Evolutionary conservation across 2,888 invertebrate genomes (phyloP).

Genomic region (Adineta ricciae): DNA sequence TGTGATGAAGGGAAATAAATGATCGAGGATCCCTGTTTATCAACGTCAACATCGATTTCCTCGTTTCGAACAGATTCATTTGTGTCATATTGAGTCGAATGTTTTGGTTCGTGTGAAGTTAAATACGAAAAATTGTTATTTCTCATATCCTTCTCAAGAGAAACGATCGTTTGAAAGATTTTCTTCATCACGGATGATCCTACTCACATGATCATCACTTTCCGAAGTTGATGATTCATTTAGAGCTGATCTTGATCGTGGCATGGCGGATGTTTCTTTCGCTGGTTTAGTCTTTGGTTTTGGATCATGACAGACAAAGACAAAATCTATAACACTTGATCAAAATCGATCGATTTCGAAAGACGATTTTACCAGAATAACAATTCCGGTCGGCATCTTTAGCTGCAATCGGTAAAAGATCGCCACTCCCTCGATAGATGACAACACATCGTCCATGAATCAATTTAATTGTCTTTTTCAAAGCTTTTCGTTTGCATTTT

Average conservation of each 20-base stretch:
- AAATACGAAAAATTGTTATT: neutral
- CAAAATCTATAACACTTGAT: neutral
- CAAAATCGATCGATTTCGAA: neutral
- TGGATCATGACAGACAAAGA: neutral
- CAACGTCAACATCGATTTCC: neutral
- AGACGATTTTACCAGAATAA: neutral
- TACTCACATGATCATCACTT: neutral
- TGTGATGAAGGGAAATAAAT: neutral
- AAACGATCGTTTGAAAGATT: neutral
- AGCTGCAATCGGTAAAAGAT: conserved; percentile 20
- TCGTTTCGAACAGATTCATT: neutral
- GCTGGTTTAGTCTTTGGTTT: neutral
- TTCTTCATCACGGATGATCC: neutral
- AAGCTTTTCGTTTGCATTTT: conserved; percentile 10
- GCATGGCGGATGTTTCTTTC: neutral
- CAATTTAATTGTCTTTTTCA: conserved; percentile 15
- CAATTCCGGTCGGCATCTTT: conserved; percentile 18
- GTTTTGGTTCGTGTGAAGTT: no score
- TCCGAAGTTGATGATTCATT: neutral
- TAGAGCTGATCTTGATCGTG: neutral
- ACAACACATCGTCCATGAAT: conserved; percentile 18
- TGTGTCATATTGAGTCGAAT: neutral
- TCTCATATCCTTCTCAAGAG: neutral
- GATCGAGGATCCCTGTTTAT: neutral
- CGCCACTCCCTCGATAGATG: neutral